Conservation (phyloP, 2,797 vertebrate genomes). For the Crenuchus spilurus region DNA sequence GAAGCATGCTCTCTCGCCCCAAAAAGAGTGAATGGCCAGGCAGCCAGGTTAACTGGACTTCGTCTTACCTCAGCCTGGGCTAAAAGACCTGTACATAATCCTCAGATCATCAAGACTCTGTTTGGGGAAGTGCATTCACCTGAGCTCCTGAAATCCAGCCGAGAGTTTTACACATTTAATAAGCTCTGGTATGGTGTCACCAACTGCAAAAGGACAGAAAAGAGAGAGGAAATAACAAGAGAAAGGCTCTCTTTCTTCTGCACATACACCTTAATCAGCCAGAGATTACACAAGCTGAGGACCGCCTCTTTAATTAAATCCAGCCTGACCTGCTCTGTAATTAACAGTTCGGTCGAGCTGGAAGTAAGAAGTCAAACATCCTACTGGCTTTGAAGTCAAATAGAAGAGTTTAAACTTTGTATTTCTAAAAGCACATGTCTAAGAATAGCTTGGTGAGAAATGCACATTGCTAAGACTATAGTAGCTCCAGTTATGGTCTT, state of each 20-base stretch:
- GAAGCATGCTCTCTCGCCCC: background rate
- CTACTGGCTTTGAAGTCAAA: slow-evolving; percentile 18
- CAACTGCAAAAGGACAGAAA: slow-evolving; percentile 28
- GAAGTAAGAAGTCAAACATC: slow-evolving; percentile 30
- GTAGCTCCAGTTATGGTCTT: too few relatives aligned
- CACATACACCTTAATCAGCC: slow-evolving; percentile 40
- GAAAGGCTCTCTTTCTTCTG: too few relatives aligned
- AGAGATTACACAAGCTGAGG: slow-evolving; percentile 41
- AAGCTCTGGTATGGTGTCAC: slow-evolving; percentile 36
- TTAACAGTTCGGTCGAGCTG: slow-evolving; percentile 27
- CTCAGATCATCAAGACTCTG: slow-evolving; percentile 27
- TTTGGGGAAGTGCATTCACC: slow-evolving; percentile 12
- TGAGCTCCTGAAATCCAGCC: slow-evolving; percentile 7
- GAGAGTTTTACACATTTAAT: slow-evolving; percentile 43
- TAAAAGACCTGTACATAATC: slow-evolving; percentile 16
- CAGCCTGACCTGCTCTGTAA: slow-evolving; percentile 46
- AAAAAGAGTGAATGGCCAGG: slow-evolving; percentile 22
- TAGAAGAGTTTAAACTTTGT: background rate
- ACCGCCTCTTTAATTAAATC: slow-evolving; percentile 48
- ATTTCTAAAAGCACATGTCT: background rate
- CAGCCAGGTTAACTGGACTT: slow-evolving; percentile 33
- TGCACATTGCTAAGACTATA: too few relatives aligned
- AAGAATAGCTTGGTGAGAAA: too few relatives aligned
- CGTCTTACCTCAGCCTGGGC: slow-evolving; percentile 18
- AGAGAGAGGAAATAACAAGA: background rate